These are phyloP conservation scores for Bombus huntii DNA, from an alignment of 1,140 invertebrate species.

Conservation along the genomic window DNA sequence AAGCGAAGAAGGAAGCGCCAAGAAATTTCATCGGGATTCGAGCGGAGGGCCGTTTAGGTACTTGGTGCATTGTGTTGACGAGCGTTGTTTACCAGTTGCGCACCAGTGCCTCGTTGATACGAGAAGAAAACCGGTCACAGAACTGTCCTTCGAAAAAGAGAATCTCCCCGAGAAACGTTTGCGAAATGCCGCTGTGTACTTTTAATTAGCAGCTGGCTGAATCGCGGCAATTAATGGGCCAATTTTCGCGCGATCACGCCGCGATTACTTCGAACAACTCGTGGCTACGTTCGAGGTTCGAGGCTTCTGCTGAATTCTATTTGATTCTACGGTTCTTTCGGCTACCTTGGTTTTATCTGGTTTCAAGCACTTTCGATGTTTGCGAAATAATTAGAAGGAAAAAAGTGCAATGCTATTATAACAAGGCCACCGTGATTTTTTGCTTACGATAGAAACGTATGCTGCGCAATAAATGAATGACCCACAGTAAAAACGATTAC, in stretches of 20 bases:
- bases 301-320: neutral
- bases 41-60: no score
- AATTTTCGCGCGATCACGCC: slow-evolving; percentile 4
- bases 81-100: neutral
- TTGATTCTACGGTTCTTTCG: neutral
- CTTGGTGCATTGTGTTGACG: neutral
- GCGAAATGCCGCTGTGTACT: slow-evolving; percentile 11
- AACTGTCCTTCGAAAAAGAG: neutral
- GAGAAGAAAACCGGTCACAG: neutral
- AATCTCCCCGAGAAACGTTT: neutral
- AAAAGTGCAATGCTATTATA: neutral
- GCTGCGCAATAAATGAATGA: neutral
- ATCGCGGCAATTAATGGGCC: slow-evolving; percentile 2
- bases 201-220: neutral
- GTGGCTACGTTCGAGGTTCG: neutral
- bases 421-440: neutral
- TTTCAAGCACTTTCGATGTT: neutral
- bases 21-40: no score
- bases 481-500: no score
- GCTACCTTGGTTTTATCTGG: neutral
- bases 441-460: neutral
- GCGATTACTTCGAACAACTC: slow-evolving; percentile 5
- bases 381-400: neutral
- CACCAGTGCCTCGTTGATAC: neutral
- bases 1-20: no score